These are phyloP conservation scores for Dendropsophus ebraccatus DNA, from an alignment of 2,113 vertebrate genomes.

Conservation along the genomic window DNA sequence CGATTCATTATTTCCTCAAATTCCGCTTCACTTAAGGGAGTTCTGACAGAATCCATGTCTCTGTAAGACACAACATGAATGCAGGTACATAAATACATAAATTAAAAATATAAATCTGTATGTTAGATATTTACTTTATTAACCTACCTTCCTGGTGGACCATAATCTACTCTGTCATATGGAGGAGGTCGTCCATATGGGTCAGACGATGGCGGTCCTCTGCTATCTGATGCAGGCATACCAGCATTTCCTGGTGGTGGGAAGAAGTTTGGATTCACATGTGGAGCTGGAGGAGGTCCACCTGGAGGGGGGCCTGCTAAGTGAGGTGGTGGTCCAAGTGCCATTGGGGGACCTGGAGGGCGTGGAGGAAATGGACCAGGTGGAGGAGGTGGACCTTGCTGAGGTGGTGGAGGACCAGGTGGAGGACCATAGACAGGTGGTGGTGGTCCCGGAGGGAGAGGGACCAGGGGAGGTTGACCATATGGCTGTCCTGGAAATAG, in stretches of 20 bases:
- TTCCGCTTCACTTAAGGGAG: slow-evolving; percentile 95
- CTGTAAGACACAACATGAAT: slow-evolving; percentile 69
- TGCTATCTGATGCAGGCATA: slow-evolving; percentile 90
- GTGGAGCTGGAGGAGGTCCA: slow-evolving; percentile 94
- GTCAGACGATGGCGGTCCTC: slow-evolving; percentile 92
- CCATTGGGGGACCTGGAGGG: slow-evolving; percentile 91
- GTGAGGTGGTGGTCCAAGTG: slow-evolving; percentile 94
- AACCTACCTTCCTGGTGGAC: slow-evolving; percentile 91
- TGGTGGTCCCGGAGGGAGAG: slow-evolving; percentile 92
- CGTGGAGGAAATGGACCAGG: slow-evolving; percentile 94
- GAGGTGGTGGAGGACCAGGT: slow-evolving; percentile 92
- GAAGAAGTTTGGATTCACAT: slow-evolving; percentile 98
- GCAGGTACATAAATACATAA: not conserved
- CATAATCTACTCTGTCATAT: slow-evolving; percentile 95
- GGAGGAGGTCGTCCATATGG: slow-evolving; percentile 93
- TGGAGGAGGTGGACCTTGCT: slow-evolving; percentile 93
- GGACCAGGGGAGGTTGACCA: slow-evolving; percentile 93
- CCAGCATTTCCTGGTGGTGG: slow-evolving; percentile 93
- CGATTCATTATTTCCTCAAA: slow-evolving; percentile 99
- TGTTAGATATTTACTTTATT: slow-evolving; percentile 54
- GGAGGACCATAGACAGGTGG: slow-evolving; percentile 93
- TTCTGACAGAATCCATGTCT: slow-evolving; percentile 94
- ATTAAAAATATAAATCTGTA: slow-evolving; percentile 2
- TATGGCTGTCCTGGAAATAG: slow-evolving; percentile 96
- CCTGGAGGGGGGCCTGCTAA: slow-evolving; percentile 95